Base-by-base conservation (phyloP, 2,797 vertebrate genomes). In the Ctenopoma multispine region DNA sequence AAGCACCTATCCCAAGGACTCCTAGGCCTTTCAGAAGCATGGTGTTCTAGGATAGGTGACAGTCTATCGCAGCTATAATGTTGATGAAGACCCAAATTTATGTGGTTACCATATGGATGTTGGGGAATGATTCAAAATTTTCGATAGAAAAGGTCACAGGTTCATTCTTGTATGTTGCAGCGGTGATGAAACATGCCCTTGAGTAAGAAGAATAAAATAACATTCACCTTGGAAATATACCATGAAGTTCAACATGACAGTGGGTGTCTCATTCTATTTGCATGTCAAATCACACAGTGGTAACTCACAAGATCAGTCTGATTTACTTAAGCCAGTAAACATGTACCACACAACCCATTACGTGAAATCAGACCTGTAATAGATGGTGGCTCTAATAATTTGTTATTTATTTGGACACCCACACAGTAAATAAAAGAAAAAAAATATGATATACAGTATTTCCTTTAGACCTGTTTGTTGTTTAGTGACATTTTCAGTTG, bases 41-140 rank as follows among this genome's bases (percentile, higher is more conserved):
- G 17, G 84, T 43, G 75, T 90, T 87, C 83, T 79, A 73, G 88
- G 77, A 87, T 83, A 86, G 84, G 85, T 86, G 90, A 90, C 90
- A 81, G 77, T 87, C 85, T 85, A 87, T 81, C 34, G 73, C 69
- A 59, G 90, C 86, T 80, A 84, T 92, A 91, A 93, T 90, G 90
- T 87, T 93, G 92, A 93, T 92, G 92, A 92, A 89, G 85, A 80
- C 89, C 85, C 87, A 91, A 92, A 92, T 92, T 90, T 92, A 92
- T 93, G 90, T 91, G 91, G 88, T 92, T 91, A 93, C 88, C 87
- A 91, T 91, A 89, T 88, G 83, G 83, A 90, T 88, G 86, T 76
- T 69, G 84, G 81, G 66, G 77, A 84, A 85, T 87, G 87, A 89
- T 86, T 90, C 87, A 83, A 86, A 78, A 79, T 70, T 80, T 86